Evolutionary conservation across 2,797 vertebrate genomes (phyloP).

Genomic region (Strix occidentalis): DNA sequence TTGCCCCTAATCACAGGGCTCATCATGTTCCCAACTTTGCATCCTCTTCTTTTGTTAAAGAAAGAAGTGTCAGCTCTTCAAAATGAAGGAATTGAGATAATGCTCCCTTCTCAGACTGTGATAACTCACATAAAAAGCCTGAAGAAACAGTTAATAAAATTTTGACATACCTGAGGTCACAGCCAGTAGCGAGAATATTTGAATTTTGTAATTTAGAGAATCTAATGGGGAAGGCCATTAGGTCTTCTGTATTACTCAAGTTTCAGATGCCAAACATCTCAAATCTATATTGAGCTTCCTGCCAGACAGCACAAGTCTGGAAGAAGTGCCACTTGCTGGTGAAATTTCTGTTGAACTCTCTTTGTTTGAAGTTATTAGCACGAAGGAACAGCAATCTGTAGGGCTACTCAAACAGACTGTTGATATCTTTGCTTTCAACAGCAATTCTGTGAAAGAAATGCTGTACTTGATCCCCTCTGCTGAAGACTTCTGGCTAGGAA

Average conservation of each 20-base stretch:
- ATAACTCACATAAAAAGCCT: not conserved
- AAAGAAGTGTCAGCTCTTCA: not conserved
- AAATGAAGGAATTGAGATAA: not conserved
- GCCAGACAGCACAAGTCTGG: not conserved
- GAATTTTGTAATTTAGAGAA: not conserved
- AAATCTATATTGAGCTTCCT: not conserved
- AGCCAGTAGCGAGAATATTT: not conserved
- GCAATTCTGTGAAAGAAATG: not conserved
- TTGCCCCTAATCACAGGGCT: not conserved
- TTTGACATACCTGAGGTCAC: not conserved
- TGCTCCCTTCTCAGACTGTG: not conserved
- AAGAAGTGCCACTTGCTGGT: not conserved
- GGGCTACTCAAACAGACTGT: not conserved
- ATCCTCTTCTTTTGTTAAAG: not conserved
- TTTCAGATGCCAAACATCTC: not conserved
- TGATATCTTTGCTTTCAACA: conserved; percentile 20
- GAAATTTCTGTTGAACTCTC: not conserved
- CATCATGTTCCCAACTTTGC: not conserved
- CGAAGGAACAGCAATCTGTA: not conserved
- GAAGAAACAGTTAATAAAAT: not conserved
- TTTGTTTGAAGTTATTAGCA: not conserved
- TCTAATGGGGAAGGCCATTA: not conserved
- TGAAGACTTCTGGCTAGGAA: not conserved
- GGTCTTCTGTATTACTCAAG: not conserved
- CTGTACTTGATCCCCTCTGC: not conserved